phyloP scores from a whole-genome alignment of 2,888 invertebrate genomes.

The Dyspetes luteomarginatus region DNA sequence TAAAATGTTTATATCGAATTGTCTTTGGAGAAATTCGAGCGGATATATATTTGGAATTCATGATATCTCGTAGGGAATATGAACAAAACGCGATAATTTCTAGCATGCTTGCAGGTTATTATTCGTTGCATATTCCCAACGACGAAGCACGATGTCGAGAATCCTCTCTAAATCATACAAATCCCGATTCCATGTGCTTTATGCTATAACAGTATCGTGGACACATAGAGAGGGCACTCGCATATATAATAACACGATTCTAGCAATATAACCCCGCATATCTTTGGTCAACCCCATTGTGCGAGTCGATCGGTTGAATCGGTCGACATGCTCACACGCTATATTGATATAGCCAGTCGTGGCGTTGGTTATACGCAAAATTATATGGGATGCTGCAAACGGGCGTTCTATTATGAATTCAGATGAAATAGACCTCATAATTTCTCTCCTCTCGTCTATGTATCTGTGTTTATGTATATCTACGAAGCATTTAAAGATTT shows the following conservation, averaged over 20 bases:
- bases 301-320: slow-evolving; percentile 1
- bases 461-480: not conserved
- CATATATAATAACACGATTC: slow-evolving; percentile 3
- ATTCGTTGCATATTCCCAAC: slow-evolving; percentile 3
- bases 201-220: slow-evolving; percentile 21
- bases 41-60: no score
- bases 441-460: not conserved
- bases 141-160: slow-evolving; percentile 34
- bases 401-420: not conserved
- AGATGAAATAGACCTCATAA: not conserved
- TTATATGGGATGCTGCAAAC: slow-evolving; percentile 6
- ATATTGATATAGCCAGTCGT: not conserved
- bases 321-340: slow-evolving; percentile 11
- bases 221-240: not conserved
- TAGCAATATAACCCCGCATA: slow-evolving; percentile 30
- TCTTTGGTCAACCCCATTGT: slow-evolving; percentile 3
- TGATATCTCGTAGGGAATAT: no score
- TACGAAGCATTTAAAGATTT: slow-evolving; percentile 39
- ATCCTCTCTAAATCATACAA: slow-evolving; percentile 59
- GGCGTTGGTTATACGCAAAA: slow-evolving; percentile 21
- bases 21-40: no score
- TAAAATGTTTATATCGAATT: not conserved
- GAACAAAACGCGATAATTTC: no score
- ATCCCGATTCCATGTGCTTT: slow-evolving; percentile 40
- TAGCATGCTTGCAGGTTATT: no score